Conservation (phyloP, 2,888 invertebrate species). For the Desoria tigrina region DNA sequence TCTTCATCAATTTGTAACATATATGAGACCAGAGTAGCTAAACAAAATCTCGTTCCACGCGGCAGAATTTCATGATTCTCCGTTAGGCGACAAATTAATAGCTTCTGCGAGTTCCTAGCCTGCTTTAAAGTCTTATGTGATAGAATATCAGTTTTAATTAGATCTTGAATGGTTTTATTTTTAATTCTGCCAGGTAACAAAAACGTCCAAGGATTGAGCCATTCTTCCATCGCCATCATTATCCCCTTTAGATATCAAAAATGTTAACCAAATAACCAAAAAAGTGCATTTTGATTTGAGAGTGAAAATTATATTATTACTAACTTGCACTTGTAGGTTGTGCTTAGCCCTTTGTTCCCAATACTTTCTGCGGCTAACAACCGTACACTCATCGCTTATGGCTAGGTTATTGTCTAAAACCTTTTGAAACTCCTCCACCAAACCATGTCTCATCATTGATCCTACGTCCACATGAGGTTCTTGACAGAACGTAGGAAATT, state of each 20-base stretch:
- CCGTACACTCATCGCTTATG: conserved; percentile 42
- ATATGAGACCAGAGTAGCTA: conserved; percentile 29
- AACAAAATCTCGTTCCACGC: conserved; percentile 2
- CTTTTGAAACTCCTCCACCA: conserved; percentile 44
- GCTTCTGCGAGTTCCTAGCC: conserved; percentile 26
- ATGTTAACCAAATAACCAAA: not conserved
- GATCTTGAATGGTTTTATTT: conserved; percentile 32
- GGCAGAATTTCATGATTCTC: conserved; percentile 45
- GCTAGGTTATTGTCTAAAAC: conserved; percentile 41
- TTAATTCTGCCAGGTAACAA: conserved; percentile 48
- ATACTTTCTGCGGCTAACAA: conserved; percentile 39
- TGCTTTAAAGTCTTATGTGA: conserved; percentile 26
- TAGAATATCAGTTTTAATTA: conserved; percentile 28
- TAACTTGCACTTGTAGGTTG: conserved; percentile 38
- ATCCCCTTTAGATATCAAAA: conserved; percentile 24
- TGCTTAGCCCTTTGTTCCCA: conserved; percentile 48
- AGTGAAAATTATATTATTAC: too few relatives aligned
- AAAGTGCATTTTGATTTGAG: not conserved
- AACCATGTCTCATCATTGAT: conserved; percentile 32
- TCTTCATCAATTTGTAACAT: conserved; percentile 29
- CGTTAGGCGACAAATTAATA: conserved; percentile 45
- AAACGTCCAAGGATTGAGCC: conserved; percentile 49
- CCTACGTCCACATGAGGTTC: conserved; percentile 31
- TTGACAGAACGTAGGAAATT: conserved; percentile 35
- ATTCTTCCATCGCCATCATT: conserved; percentile 45